These are phyloP conservation scores for Cirrhinus molitorella DNA, from an alignment of 2,797 vertebrate species.

Conservation along the genomic window DNA sequence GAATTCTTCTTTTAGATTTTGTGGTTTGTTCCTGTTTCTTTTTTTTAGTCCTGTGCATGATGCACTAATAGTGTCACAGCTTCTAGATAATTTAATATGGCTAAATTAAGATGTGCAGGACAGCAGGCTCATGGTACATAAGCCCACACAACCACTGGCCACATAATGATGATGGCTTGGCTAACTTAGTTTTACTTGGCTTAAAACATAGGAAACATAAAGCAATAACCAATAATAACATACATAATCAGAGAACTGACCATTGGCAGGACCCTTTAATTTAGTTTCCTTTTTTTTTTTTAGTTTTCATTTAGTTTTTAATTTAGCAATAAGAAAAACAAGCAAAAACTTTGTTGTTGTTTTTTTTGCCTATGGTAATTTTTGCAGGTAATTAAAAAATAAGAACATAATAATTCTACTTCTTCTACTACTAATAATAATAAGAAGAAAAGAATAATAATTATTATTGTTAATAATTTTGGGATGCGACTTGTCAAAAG, in stretches of 20 bases:
- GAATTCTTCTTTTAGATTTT: background rate
- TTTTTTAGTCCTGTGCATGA: background rate
- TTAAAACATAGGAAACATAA: background rate
- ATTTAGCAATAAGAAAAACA: background rate
- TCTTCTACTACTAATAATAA: too few species aligned
- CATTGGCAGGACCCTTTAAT: background rate
- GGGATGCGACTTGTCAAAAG: too few species aligned
- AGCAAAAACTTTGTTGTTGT: background rate
- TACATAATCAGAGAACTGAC: background rate
- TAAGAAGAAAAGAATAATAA: too few species aligned
- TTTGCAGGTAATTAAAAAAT: background rate
- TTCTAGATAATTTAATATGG: background rate
- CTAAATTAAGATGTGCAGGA: slow-evolving; percentile 1
- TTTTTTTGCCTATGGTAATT: background rate
- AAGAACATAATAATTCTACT: too few species aligned
- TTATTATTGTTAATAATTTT: too few species aligned
- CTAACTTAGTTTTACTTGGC: slow-evolving; percentile 4
- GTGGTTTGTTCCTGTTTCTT: background rate
- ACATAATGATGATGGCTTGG: background rate
- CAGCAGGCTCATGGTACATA: background rate
- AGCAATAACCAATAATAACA: background rate
- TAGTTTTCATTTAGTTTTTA: too few species aligned
- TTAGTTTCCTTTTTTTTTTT: too few species aligned
- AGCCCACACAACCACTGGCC: background rate
- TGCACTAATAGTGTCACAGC: background rate